Evolutionary conservation across 2,797 vertebrate species (phyloP).

Genomic region (Paratrypauchen microcephalus): DNA sequence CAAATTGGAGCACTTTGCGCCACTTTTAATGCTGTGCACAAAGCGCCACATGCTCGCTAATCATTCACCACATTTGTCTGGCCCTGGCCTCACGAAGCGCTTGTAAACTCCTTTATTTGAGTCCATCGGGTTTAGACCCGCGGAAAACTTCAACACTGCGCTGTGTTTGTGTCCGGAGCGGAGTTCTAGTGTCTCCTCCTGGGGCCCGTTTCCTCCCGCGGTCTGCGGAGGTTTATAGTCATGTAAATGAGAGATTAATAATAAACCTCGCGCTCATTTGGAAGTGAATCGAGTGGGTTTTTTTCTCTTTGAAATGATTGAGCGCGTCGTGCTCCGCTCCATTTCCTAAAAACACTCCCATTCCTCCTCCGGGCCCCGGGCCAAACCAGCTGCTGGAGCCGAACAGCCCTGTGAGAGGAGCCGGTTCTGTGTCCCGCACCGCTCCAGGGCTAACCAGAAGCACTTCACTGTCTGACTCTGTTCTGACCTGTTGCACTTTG

Average conservation of each 20-base stretch:
- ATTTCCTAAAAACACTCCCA: slow-evolving; percentile 68
- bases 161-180: slow-evolving; percentile 7
- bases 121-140: neutral
- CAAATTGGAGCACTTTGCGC: slow-evolving; percentile 38
- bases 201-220: neutral
- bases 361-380: slow-evolving; percentile 74
- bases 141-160: neutral
- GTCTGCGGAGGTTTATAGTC: neutral
- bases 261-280: slow-evolving; percentile 4
- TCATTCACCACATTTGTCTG: slow-evolving; percentile 48
- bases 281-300: slow-evolving; percentile 12
- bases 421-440: neutral
- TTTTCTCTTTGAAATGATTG: slow-evolving; percentile 56
- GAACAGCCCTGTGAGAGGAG: slow-evolving; percentile 54
- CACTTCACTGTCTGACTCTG: neutral
- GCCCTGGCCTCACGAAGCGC: neutral
- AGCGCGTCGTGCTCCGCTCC: slow-evolving; percentile 56
- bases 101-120: neutral
- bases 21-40: slow-evolving; percentile 50
- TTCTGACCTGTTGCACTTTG: slow-evolving; percentile 8
- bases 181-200: neutral
- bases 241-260: slow-evolving; percentile 23
- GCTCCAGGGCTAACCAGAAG: slow-evolving; percentile 6
- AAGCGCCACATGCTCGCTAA: slow-evolving; percentile 59
- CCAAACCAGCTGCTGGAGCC: slow-evolving; percentile 73